phyloP scores from a whole-genome alignment of 1,140 invertebrate species.

The Lepidurus couesii region DNA sequence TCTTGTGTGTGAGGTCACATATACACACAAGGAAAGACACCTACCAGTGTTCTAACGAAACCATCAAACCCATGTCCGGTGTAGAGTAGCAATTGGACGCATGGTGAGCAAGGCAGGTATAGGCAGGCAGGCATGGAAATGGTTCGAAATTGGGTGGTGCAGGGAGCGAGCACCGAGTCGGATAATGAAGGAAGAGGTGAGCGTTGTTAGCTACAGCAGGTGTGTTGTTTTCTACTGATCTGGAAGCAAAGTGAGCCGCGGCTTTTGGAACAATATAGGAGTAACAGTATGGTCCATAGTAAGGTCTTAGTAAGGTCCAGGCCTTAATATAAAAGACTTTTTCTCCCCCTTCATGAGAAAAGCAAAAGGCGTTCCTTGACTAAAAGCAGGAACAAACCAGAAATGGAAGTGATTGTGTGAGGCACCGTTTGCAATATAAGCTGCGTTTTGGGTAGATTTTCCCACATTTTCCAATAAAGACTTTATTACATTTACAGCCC shows the following conservation, averaged over 20 bases:
- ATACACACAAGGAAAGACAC: neutral
- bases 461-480: too few relatives aligned
- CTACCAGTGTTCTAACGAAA: neutral
- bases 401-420: too few relatives aligned
- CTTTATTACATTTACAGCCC: too few relatives aligned
- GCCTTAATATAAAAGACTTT: neutral
- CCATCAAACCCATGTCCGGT: neutral
- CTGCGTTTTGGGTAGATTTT: too few relatives aligned
- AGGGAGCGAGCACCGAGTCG: slow-evolving; percentile 3
- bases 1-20: neutral
- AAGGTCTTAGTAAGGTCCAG: neutral
- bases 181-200: slow-evolving; percentile 13
- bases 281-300: neutral
- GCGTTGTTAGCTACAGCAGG: slow-evolving; percentile 1
- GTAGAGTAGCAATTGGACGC: slow-evolving; percentile 1
- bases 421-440: too few relatives aligned
- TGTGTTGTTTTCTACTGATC: neutral
- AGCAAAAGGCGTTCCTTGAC: neutral
- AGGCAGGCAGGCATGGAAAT: neutral
- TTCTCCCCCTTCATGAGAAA: neutral
- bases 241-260: neutral
- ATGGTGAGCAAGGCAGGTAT: neutral
- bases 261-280: neutral
- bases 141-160: neutral
- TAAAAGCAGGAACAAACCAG: neutral